Evolutionary conservation across 2,888 invertebrate genomes (phyloP), one percentile per base, ranked within the genome.

Genomic region (Stegophylla sp.): DNA sequence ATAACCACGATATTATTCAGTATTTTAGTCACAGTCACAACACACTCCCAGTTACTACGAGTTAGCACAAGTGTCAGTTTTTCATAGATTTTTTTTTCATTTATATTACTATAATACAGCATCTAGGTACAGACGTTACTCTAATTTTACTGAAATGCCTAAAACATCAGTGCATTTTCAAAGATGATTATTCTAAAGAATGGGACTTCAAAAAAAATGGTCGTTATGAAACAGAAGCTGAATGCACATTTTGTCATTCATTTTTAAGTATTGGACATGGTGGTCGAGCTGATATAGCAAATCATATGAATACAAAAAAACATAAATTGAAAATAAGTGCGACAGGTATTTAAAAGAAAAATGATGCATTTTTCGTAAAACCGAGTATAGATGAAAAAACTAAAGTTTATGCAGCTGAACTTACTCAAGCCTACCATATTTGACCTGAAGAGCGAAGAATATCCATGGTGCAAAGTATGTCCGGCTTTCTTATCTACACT

Each of bases 251-350:
- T 13, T 48, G 48, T 13, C 15, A 15, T 15, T 15, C 0, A 48
- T 15, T 48, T 48, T 48, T 48, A 13, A 48, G 48, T 48, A 48
- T 48, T 15, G n/a, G n/a, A 15, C 48, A 48, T 15, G 48, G 48
- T 15, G 48, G 48, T 13, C 48, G 48, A 15, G 48, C 48, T 48
- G 48, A 48, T 48, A 48, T 48, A 48, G 15, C 13, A 48, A 15
- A 48, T 48, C 48, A 48, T 15, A 15, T 48, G 15, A 61, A 61
- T 28, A 28, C 59, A 59, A 61, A 17, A 28, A 61, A 17, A 61
- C 59, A 61, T 61, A 59, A 61, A 61, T 59, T 26, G 59, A 59
- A 59, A 59, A 26, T 59, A 59, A 59, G 26, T 59, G 23, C 59
- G n/a, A n/a, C n/a, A n/a, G n/a, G 26, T 59, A 59, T 59, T 59